A percentile compares a stretch with the other conserved stretches of the same genome.
These are phyloP conservation scores for Myoxocephalus aenaeus DNA, from an alignment of 2,797 vertebrate genomes.

Conservation along the genomic window DNA sequence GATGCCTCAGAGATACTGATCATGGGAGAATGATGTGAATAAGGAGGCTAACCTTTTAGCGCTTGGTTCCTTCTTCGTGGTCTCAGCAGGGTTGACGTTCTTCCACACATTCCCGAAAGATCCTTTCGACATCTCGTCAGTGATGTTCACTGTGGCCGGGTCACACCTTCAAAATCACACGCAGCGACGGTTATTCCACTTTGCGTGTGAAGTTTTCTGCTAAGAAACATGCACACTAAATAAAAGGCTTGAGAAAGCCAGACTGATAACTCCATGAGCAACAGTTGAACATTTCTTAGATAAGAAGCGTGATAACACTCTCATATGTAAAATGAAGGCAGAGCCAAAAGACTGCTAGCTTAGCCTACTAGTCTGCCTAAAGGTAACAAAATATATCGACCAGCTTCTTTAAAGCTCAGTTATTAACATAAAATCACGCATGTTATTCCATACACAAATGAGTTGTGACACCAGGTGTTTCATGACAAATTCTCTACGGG, in stretches of 20 bases:
- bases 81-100: constrained; percentile 89
- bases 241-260: not conserved
- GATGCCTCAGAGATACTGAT: not conserved
- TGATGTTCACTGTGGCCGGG: constrained; percentile 97
- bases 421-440: not conserved
- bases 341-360: not conserved
- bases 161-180: constrained; percentile 81
- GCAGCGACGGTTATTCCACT: not conserved
- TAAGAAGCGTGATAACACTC: not conserved
- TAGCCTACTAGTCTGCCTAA: not conserved
- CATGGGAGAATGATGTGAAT: not conserved
- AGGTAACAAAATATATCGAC: not conserved
- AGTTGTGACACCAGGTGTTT: not conserved
- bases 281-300: not conserved
- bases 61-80: constrained; percentile 89
- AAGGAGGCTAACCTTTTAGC: constrained; percentile 90
- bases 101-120: constrained; percentile 93
- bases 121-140: constrained; percentile 98
- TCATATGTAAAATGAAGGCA: not conserved
- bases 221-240: not conserved
- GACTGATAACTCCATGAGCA: not conserved
- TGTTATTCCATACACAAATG: not conserved
- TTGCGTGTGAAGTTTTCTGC: not conserved
- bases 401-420: not conserved
- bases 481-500: not conserved